Conservation (phyloP, 2,113 vertebrate genomes). For the Tyto alba region DNA sequence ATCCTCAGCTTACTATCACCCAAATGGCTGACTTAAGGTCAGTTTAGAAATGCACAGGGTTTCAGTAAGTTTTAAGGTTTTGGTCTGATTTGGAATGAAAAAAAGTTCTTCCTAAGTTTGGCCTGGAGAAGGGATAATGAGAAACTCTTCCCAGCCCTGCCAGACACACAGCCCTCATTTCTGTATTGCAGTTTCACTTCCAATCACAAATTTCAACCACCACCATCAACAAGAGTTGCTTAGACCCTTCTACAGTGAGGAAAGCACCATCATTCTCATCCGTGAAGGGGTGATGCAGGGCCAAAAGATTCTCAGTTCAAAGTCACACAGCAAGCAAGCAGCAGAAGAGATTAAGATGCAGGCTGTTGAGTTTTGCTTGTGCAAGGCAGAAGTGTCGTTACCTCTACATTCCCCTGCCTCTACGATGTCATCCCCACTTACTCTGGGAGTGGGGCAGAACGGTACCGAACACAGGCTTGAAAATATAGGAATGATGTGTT, state of each 20-base stretch:
- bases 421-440: neutral
- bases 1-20: neutral
- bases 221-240: neutral
- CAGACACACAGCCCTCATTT: neutral
- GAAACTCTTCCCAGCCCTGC: neutral
- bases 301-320: neutral
- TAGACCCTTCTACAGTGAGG: neutral
- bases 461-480: neutral
- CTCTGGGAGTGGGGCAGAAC: neutral
- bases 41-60: neutral
- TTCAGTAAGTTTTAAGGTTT: neutral
- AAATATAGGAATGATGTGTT: neutral
- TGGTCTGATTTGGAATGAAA: neutral
- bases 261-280: neutral
- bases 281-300: neutral
- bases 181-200: neutral
- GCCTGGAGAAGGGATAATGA: neutral
- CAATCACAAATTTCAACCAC: neutral
- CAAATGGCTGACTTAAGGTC: neutral
- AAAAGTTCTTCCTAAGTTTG: neutral
- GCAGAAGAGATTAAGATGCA: neutral
- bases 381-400: neutral
- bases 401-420: neutral
- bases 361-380: neutral
- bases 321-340: neutral